phyloP scores from a whole-genome alignment of 2,113 vertebrate genomes.

The Pseudorectes ferrugineus region DNA sequence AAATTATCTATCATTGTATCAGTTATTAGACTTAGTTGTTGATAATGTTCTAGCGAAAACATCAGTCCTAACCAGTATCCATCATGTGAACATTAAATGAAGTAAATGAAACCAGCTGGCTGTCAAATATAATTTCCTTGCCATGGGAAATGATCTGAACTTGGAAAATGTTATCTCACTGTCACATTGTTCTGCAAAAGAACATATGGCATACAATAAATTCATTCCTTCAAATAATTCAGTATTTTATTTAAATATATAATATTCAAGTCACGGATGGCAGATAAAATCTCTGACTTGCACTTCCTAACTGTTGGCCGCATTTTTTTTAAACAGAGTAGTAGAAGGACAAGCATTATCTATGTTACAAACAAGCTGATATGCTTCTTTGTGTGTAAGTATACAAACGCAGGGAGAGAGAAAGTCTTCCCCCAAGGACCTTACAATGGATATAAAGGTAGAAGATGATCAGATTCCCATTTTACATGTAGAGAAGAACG shows the following conservation, averaged over 20 bases:
- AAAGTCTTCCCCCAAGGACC: not conserved
- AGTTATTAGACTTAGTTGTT: not conserved
- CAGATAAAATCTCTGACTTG: not conserved
- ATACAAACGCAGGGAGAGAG: not conserved
- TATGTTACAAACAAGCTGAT: not conserved
- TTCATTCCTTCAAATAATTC: not conserved
- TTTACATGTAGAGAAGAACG: not conserved
- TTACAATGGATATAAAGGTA: not conserved
- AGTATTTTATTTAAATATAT: not conserved
- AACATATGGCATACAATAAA: not conserved
- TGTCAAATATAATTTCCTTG: not conserved
- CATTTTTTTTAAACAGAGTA: not conserved
- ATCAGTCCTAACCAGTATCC: not conserved
- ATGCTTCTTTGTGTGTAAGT: not conserved
- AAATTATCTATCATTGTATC: not conserved
- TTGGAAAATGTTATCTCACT: slow-evolving; percentile 14
- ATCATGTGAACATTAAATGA: not conserved
- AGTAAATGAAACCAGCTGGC: not conserved
- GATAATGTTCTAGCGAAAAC: not conserved
- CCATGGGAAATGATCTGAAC: slow-evolving; percentile 8
- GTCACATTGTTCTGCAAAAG: not conserved
- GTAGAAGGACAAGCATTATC: not conserved
- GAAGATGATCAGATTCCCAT: not conserved
- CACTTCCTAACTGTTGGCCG: not conserved
- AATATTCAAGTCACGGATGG: not conserved